Conservation (phyloP, 2,113 vertebrate genomes). For the Camelus dromedarius region DNA sequence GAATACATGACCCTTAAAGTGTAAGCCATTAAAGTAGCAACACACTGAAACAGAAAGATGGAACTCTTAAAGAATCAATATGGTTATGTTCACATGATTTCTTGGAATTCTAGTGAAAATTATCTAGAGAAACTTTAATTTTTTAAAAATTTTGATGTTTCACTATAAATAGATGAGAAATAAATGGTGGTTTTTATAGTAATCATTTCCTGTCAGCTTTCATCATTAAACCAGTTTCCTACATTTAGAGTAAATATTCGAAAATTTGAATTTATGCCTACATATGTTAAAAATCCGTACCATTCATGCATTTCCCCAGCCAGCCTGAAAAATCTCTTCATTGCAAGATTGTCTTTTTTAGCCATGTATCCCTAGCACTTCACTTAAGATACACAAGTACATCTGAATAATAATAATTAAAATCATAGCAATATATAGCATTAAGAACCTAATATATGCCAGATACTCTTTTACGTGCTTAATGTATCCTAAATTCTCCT, state of each 20-base stretch:
- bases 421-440: neutral
- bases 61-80: neutral
- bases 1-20: neutral
- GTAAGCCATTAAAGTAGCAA: constrained; percentile 37
- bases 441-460: neutral
- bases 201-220: neutral
- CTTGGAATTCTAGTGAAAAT: neutral
- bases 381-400: neutral
- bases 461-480: neutral
- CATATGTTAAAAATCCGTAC: neutral
- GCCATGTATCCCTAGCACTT: neutral
- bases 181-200: neutral
- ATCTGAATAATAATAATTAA: constrained; percentile 36
- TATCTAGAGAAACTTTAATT: neutral
- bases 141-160: neutral
- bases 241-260: constrained; percentile 17
- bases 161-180: constrained; percentile 37
- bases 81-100: neutral
- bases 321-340: constrained; percentile 12
- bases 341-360: neutral
- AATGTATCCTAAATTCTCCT: neutral
- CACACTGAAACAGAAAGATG: neutral
- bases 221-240: neutral
- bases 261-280: neutral
- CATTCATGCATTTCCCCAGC: neutral